Base-by-base conservation (phyloP, 1,140 invertebrate species). In the Atta texana region DNA sequence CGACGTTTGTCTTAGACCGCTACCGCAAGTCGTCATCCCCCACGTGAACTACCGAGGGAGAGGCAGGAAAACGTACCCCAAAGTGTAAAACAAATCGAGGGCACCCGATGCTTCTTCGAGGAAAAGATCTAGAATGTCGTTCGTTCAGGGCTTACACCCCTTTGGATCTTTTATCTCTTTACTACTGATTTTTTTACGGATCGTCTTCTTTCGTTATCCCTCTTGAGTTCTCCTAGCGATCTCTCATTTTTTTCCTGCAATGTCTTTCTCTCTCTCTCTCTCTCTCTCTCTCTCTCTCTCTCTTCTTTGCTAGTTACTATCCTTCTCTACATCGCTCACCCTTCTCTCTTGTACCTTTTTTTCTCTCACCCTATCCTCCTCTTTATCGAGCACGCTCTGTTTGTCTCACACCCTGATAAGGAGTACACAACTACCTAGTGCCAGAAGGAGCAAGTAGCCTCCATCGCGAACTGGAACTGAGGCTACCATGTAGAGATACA, bases 381-480 rank as follows among this genome's bases (percentile, higher is more conserved):
- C 75, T 71, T 28, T 57, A 12, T 74, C 34, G 28, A 28, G 24
- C 57, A 18, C 76, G 31, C 51, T 84, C 74, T 72, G 18, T 81
- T 39, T 59, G 72, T 72, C 71, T 91, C 66, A 78, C 61, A 76
- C 76, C 75, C 74, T 87, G 53, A 21, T 57, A 55, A 90, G 78
- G 66, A 91, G 61, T 85, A 44, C 49, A 66, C 61, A 24, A 53
- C 24, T 61, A 87, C 24, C 88, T 87, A 90, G 59, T 74, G 69
- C 88, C 91, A 91, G 86, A 91, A 92, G 89, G 89, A 93, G 93
- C 91, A 92, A 92, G 92, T 94, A 92, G 90, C 91, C 89, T 94
- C 91, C 91, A 94, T 94, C 92, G 93, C 94, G 93, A 94, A 94
- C 91, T 94, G 92, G 93, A 94, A 94, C 93, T 94, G 91, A 94